Base-by-base conservation (phyloP, 2,888 invertebrate species). In the Apoda limacodes region DNA sequence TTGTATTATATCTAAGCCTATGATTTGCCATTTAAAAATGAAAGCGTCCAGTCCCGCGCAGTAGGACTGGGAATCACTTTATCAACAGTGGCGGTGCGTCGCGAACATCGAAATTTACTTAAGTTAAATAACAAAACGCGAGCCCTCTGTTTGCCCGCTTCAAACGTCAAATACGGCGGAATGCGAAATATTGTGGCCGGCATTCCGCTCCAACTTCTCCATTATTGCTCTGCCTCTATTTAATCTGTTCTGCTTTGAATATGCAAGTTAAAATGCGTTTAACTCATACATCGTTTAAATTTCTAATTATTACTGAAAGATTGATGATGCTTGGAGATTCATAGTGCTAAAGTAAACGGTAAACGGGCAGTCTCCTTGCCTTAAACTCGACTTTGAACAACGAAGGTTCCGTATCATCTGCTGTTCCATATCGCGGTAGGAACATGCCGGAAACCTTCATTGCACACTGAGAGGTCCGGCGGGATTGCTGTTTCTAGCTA, bases 101-200 rank as follows among this genome's bases (percentile, higher is more conserved):
- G 64, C 59, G 68, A 72, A 80, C 76, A 80, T 71, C 64, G 75
- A 75, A 80, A 80, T 78, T 78, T 80, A 80, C 78, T 80, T 78
- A 78, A 71, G 74, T 74, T 75, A 71, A 72, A 76, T 72, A 76
- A 71, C 70, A 67, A 70, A 74, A 67, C 64, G 68, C 68, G 65
- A 69, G 67, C 72, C 75, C 74, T 66, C 72, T 78, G 67, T 80
- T 78, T 78, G 69, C 69, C 36, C 45, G 39, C 43, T 41, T 48
- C 45, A 49, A 55, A 65, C 64, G 66, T 61, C 75, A 72, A 74
- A 71, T 63, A 74, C 52, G 54, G 52, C 52, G 50, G 53, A 50
- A 48, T 56, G 52, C 52, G 50, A 52, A 50, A 48, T 56, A 55
- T 53, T 49, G 56, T 48, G 50, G 52, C 50, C 51, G 43, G 40